Evolutionary conservation across 2,797 vertebrate genomes (phyloP), one percentile per base, ranked within the genome.

Genomic region (Oryzias dopingdopingensis): DNA sequence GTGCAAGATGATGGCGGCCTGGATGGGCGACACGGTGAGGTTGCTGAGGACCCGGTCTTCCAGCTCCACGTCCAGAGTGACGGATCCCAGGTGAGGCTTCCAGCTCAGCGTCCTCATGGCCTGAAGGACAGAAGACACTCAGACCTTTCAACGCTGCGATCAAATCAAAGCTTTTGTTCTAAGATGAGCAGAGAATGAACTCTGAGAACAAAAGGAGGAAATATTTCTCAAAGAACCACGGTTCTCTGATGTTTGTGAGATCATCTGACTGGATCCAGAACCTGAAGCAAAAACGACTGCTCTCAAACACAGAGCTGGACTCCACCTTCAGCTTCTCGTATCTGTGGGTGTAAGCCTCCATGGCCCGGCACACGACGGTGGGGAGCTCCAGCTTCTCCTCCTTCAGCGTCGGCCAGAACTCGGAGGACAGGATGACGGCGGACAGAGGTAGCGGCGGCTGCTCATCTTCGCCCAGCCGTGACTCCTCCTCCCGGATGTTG

Each of bases 41-140:
- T 91, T 88, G 13, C 92, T 88, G 32, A 99, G 91, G 0, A 91
- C 95, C n/a, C 96, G 92, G 65, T 98, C 96, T 0, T 95, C 94
- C 82, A 99, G 90, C 90, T 98, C 96, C 79, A 99, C 82, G 0
- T 99, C 96, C 90, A 99, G 87, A 14, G 92, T 95, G 62, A 98
- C 96, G 1, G 95, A 92, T 14, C 97, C 97, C 65, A 99, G 88
- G 23, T 96, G 96, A 76, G 96, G 92, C 86, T 97, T 99, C 97
- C 97, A 99, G 91, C 93, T 98, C 78, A 99, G 90, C 0, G 97
- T 98, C 77, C 97, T 91, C 96, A 98, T 98, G 69, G 96, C 96
- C 97, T 99, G 83, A 50, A 65, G 70, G 8, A 59, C 54, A 45
- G 4, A 18, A 4, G 4, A 37, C 10, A 42, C 10, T 14, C 14